A percentile compares a stretch with the other conserved stretches of the same genome.
These are phyloP conservation scores for Brachypterus glaber DNA, from an alignment of 2,888 invertebrate genomes.

Conservation along the genomic window DNA sequence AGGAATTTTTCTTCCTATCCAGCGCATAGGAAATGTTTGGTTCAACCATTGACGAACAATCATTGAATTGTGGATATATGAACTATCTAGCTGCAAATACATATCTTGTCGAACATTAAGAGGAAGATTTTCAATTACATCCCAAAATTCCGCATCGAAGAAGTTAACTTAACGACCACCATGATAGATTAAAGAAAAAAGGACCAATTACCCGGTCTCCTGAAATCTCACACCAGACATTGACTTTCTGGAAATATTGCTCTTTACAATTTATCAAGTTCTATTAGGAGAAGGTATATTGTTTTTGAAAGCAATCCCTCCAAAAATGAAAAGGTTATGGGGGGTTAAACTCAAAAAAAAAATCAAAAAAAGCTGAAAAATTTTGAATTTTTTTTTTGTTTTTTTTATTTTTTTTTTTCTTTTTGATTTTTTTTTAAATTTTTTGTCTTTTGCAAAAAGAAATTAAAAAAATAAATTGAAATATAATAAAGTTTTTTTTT, in stretches of 20 bases:
- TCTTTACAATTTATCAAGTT: slow-evolving; percentile 14
- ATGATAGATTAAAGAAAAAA: slow-evolving; percentile 9
- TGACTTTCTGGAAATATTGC: slow-evolving; percentile 13
- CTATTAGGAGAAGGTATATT: too few species aligned
- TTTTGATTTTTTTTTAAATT: too few species aligned
- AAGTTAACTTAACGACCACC: too few species aligned
- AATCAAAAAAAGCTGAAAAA: too few species aligned
- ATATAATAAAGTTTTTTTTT: too few species aligned
- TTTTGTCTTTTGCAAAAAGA: too few species aligned
- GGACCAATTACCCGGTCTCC: slow-evolving; percentile 9
- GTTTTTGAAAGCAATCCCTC: too few species aligned
- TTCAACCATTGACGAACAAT: slow-evolving; percentile 14
- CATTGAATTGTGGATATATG: slow-evolving; percentile 13
- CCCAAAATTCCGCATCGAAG: slow-evolving; percentile 11
- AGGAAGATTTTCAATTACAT: slow-evolving; percentile 13
- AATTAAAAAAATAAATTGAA: too few species aligned
- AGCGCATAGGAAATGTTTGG: slow-evolving; percentile 6
- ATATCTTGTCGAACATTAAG: slow-evolving; percentile 14
- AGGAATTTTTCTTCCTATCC: not conserved
- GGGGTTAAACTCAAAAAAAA: too few species aligned
- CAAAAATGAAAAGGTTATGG: too few species aligned
- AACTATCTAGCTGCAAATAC: slow-evolving; percentile 11
- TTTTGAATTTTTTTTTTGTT: too few species aligned
- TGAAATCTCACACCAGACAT: slow-evolving; percentile 14
- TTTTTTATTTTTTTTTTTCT: too few species aligned